Conservation (phyloP, 2,888 invertebrate genomes). For the Listrodromus nycthemerus region DNA sequence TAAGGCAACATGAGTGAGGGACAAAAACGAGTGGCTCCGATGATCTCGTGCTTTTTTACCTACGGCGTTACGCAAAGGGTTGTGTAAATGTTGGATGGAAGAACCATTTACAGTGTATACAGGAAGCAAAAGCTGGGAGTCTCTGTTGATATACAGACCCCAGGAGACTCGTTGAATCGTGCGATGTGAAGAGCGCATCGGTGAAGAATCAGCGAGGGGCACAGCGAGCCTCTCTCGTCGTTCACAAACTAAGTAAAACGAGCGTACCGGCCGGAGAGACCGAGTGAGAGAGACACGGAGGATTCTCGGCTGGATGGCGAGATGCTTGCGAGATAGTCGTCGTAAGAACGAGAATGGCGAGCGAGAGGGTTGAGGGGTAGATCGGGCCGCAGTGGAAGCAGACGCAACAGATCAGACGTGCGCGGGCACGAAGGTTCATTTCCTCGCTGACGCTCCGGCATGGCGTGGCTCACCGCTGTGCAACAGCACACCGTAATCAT, state of each 20-base stretch:
- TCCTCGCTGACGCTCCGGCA: constrained; percentile 58
- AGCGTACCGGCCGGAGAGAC: constrained; percentile 24
- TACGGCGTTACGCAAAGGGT: constrained; percentile 51
- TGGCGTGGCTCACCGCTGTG: constrained; percentile 41
- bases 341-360: constrained; percentile 10
- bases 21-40: constrained; percentile 35
- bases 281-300: not conserved
- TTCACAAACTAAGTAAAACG: constrained; percentile 30
- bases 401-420: constrained; percentile 56
- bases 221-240: constrained; percentile 3
- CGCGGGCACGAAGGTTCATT: constrained; percentile 59
- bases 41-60: constrained; percentile 31
- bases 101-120: constrained; percentile 24
- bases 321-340: not conserved
- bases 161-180: constrained; percentile 57
- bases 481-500: constrained; percentile 62
- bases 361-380: not conserved
- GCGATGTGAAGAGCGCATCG: constrained; percentile 42
- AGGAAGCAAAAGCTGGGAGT: constrained; percentile 49
- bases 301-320: not conserved
- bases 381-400: constrained; percentile 31
- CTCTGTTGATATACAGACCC: constrained; percentile 51
- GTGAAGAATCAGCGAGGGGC: constrained; percentile 10
- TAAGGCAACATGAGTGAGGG: constrained; percentile 53
- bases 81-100: constrained; percentile 44